Conservation (phyloP, 2,888 invertebrate species). For the Cosmopolites sordidus region DNA sequence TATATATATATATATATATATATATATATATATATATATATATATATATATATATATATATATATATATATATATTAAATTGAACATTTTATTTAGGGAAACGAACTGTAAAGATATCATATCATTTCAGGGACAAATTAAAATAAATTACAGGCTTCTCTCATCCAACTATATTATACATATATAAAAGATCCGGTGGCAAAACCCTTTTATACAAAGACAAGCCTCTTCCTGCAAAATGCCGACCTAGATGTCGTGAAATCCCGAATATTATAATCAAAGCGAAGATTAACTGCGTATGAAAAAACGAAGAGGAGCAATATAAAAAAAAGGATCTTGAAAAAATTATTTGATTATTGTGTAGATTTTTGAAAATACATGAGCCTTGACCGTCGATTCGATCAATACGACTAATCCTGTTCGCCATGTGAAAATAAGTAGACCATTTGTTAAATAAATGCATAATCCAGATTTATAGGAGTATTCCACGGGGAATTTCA, state of each 20-base stretch:
- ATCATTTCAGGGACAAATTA: not conserved
- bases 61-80: no score
- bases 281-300: not conserved
- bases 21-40: no score
- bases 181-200: not conserved
- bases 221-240: not conserved
- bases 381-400: no score
- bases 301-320: not conserved
- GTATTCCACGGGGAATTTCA: not conserved
- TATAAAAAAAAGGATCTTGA: no score
- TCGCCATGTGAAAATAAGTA: no score
- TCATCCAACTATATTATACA: not conserved
- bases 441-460: not conserved
- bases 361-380: no score
- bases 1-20: no score
- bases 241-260: not conserved
- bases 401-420: no score
- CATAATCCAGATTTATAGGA: conserved; percentile 1
- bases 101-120: no score
- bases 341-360: not conserved
- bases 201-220: not conserved
- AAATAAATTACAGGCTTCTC: not conserved
- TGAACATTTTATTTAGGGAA: no score
- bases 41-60: no score
- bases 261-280: not conserved